Percentiles rank a stretch among this genome's conserved stretches.
These are phyloP conservation scores for Argynnis bischoffii DNA, from an alignment of 2,888 invertebrate species.

Conservation along the genomic window DNA sequence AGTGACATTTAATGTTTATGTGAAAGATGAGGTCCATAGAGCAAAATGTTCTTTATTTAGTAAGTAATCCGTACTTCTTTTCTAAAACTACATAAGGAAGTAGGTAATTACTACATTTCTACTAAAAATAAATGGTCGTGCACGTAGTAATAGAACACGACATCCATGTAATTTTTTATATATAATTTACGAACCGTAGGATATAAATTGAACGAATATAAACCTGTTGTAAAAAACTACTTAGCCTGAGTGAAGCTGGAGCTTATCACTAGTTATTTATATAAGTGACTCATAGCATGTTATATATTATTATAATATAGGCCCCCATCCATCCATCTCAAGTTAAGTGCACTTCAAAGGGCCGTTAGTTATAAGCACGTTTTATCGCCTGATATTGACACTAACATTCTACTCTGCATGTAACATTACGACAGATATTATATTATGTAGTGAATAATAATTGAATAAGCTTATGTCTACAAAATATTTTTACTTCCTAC, in stretches of 20 bases:
- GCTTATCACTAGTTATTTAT: not conserved
- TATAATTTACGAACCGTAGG: too few species aligned
- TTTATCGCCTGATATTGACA: slow-evolving; percentile 53
- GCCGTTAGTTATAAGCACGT: slow-evolving; percentile 55
- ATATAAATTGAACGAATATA: too few species aligned
- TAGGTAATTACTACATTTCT: too few species aligned
- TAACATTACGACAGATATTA: slow-evolving; percentile 9
- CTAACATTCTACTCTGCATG: slow-evolving; percentile 32
- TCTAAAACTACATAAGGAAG: not conserved
- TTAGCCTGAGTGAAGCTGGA: too few species aligned
- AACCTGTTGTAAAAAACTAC: too few species aligned
- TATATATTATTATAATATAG: slow-evolving; percentile 12
- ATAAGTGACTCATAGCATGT: not conserved
- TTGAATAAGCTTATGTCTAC: too few species aligned
- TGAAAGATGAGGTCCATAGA: not conserved
- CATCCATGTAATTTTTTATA: too few species aligned
- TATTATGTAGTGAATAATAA: not conserved
- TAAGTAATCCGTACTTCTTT: not conserved
- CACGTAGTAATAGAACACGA: too few species aligned
- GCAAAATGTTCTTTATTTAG: not conserved
- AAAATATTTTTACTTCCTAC: too few species aligned
- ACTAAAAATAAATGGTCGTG: too few species aligned
- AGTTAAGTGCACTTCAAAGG: slow-evolving; percentile 14
- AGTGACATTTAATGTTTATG: not conserved
- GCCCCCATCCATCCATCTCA: slow-evolving; percentile 1